Conservation (phyloP, 2,888 invertebrate genomes). For the Leptinotarsa peninsularis region DNA sequence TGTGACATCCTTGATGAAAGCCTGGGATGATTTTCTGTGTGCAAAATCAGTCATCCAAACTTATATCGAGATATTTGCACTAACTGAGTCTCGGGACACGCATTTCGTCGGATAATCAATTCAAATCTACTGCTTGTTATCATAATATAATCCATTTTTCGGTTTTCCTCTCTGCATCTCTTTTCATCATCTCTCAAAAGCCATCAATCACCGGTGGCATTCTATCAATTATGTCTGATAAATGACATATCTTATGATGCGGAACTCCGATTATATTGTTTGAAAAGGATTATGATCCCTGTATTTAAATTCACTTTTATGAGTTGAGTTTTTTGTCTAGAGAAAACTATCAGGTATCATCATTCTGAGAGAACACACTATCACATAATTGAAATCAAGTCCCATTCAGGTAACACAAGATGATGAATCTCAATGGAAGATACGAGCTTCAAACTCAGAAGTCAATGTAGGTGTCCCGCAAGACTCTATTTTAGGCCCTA, state of each 20-base stretch:
- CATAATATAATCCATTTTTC: not conserved
- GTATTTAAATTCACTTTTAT: not conserved
- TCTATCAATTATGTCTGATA: conserved; percentile 7
- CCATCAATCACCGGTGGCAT: conserved; percentile 2
- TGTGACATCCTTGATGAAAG: too few relatives aligned
- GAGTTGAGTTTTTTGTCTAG: too few relatives aligned
- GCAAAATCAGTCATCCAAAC: too few relatives aligned
- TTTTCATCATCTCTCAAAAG: not conserved
- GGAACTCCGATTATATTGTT: not conserved
- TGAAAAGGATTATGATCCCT: not conserved
- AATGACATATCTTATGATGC: not conserved
- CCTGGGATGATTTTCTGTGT: too few relatives aligned
- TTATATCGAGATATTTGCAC: not conserved
- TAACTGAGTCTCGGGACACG: not conserved
- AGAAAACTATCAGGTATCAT: too few relatives aligned
- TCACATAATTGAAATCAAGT: too few relatives aligned
- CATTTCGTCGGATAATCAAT: not conserved
- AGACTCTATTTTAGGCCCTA: too few relatives aligned
- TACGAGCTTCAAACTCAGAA: too few relatives aligned
- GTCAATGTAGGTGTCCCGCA: too few relatives aligned
- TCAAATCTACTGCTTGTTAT: not conserved
- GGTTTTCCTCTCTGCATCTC: not conserved
- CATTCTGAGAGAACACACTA: too few relatives aligned
- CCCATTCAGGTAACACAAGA: too few relatives aligned
- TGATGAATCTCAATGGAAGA: too few relatives aligned